Percentiles rank a stretch among this genome's conserved stretches.
These are phyloP conservation scores for Prinia subflava DNA, from an alignment of 2,113 vertebrate genomes.

Conservation along the genomic window DNA sequence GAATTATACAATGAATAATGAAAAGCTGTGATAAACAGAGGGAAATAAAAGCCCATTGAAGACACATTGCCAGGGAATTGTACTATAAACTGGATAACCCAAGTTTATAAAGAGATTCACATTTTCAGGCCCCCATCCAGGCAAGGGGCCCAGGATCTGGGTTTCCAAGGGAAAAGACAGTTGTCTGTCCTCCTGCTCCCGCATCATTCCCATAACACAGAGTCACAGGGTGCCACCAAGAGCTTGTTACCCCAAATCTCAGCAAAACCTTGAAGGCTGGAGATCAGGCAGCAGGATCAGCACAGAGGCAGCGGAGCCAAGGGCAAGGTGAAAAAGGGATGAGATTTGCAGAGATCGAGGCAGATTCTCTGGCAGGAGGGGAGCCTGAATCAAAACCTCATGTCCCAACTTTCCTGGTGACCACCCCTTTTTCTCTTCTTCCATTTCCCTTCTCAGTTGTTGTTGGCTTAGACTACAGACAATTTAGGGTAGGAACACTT, in stretches of 20 bases:
- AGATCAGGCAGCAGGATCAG: neutral
- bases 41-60: neutral
- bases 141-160: slow-evolving; percentile 34
- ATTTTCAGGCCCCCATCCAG: slow-evolving; percentile 51
- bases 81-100: slow-evolving; percentile 31
- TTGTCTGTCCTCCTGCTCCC: neutral
- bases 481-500: slow-evolving; percentile 51
- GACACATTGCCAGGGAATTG: neutral
- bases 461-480: slow-evolving; percentile 60
- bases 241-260: neutral
- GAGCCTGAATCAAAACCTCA: slow-evolving; percentile 28
- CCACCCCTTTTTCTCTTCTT: slow-evolving; percentile 48
- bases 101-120: slow-evolving; percentile 38
- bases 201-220: fast-evolving
- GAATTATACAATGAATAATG: neutral
- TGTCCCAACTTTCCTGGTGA: neutral
- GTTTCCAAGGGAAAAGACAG: slow-evolving; percentile 1
- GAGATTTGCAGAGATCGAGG: neutral
- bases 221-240: fast-evolving
- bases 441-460: slow-evolving; percentile 55
- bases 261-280: neutral
- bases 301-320: neutral
- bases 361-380: neutral
- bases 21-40: slow-evolving; percentile 23
- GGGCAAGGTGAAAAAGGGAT: neutral